Evolutionary conservation across 1,140 invertebrate genomes (phyloP).

Genomic region (Zaprionus ornatus): DNA sequence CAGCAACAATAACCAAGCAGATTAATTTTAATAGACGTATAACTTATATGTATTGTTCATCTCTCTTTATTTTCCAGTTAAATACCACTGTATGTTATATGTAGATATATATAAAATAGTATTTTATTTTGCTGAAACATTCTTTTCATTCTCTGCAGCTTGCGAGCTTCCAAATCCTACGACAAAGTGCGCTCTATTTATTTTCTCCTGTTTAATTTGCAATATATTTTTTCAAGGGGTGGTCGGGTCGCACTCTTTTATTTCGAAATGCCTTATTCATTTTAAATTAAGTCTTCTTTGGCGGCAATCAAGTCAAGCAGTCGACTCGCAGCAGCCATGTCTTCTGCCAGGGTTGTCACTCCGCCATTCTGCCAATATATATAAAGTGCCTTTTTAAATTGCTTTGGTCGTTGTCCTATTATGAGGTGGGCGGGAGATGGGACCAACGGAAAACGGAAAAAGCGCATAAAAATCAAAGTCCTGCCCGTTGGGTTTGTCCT

Average conservation of each 20-base stretch:
- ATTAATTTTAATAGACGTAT: no score
- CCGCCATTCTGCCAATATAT: constrained; percentile 32
- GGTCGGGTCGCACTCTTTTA: background rate
- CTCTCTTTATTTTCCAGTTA: no score
- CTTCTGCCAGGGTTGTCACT: constrained; percentile 36
- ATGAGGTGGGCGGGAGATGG: constrained; percentile 2
- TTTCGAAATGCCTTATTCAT: constrained; percentile 10
- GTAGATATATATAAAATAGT: no score
- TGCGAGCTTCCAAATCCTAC: background rate
- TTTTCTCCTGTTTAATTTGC: background rate
- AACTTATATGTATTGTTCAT: no score
- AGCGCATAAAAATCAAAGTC: constrained; percentile 69
- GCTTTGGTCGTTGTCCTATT: constrained; percentile 45
- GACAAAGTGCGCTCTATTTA: background rate
- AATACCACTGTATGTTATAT: no score
- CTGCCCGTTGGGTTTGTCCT: constrained; percentile 17
- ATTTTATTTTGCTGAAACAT: background rate
- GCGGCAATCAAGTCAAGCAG: constrained; percentile 19
- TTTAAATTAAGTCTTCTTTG: background rate
- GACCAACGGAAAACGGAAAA: constrained; percentile 30
- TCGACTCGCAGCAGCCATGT: background rate
- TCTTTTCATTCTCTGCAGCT: background rate
- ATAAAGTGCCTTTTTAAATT: constrained; percentile 51
- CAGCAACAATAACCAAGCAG: background rate
- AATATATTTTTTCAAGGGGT: constrained; percentile 3